Evolutionary conservation across 2,113 vertebrate genomes (phyloP).

Genomic region (Astur gentilis): DNA sequence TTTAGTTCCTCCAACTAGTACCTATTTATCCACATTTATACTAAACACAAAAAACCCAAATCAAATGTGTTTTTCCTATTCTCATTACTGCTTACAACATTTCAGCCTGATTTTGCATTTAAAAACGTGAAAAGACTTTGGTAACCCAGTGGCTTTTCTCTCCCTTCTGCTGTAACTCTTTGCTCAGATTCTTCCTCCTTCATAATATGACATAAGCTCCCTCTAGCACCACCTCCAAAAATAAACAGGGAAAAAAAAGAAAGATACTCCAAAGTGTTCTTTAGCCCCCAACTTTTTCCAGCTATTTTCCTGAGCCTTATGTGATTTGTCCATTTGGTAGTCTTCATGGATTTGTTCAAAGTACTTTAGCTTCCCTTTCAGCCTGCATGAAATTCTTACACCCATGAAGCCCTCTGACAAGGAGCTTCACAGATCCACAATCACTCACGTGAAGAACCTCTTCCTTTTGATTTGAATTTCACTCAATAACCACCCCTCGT

Average conservation of each 20-base stretch:
- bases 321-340: background rate
- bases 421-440: background rate
- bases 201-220: background rate
- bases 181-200: background rate
- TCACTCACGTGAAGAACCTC: background rate
- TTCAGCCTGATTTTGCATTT: background rate
- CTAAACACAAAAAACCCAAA: background rate
- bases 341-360: background rate
- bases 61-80: background rate
- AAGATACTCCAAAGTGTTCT: background rate
- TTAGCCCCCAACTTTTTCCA: background rate
- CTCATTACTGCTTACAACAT: background rate
- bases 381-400: background rate
- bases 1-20: background rate
- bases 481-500: background rate
- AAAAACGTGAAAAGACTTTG: background rate
- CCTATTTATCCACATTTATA: background rate
- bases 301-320: background rate
- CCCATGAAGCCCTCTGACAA: background rate
- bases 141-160: background rate
- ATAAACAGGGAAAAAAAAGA: background rate
- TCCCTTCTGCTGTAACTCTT: background rate
- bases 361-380: background rate
- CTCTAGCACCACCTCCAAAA: background rate
- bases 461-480: background rate